Evolutionary conservation across 2,888 invertebrate genomes (phyloP).

Genomic region (Steinernema scapterisci): DNA sequence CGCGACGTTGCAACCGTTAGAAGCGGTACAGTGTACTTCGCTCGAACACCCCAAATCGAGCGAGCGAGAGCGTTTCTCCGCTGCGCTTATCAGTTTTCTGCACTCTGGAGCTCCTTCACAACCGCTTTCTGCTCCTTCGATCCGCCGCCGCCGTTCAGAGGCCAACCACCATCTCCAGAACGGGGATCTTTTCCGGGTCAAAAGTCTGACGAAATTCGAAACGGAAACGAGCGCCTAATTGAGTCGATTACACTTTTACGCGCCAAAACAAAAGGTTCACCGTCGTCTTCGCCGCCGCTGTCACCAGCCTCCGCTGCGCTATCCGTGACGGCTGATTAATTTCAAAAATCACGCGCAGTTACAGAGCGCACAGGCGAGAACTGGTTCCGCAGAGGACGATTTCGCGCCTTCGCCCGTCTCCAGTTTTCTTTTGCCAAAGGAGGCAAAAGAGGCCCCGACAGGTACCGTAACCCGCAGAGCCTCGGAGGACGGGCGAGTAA

Average conservation of each 20-base stretch:
- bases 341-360: conserved; percentile 23
- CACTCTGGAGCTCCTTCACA: neutral
- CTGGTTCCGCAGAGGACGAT: neutral
- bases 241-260: conserved; percentile 27
- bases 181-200: neutral
- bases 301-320: neutral
- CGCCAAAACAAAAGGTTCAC: conserved; percentile 27
- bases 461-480: neutral
- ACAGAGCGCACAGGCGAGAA: neutral
- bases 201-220: conserved; percentile 4
- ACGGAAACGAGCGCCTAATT: conserved; percentile 28
- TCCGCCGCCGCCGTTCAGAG: too few relatives aligned
- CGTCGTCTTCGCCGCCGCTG: neutral
- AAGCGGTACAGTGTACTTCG: neutral
- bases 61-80: neutral
- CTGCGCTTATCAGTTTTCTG: neutral
- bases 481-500: neutral
- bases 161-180: too few relatives aligned
- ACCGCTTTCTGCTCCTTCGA: too few relatives aligned
- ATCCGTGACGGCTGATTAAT: conserved; percentile 27
- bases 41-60: neutral
- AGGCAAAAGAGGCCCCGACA: neutral
- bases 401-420: neutral
- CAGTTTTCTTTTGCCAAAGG: neutral
- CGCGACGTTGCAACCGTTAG: neutral